Evolutionary conservation across 2,888 invertebrate species (phyloP), one percentile per base, ranked within the genome.

Genomic region (Andrena camellia): DNA sequence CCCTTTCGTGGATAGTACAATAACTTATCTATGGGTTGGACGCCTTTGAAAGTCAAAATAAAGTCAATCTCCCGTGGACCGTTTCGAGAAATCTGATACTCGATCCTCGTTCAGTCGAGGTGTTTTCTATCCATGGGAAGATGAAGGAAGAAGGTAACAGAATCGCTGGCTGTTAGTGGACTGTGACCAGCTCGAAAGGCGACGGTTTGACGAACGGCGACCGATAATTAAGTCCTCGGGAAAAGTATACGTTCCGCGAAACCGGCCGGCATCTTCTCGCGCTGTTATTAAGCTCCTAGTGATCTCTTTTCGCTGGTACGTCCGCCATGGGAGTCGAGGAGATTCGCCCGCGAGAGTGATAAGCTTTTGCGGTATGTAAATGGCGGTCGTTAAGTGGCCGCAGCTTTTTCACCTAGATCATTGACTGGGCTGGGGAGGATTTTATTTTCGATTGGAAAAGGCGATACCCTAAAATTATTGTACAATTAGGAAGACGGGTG

Each of bases 211-310:
- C 35, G 42, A 54, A 42, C 54, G 63, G 26, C 26, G 7, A 64
- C 72, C 23, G 33, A 60, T 83, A 81, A 83, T 83, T 83, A 77
- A 69, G 78, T 76, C 35, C 50, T 66, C 54, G 60, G 20, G 48
- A 54, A 60, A 78, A 64, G 63, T 52, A 69, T 62, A 70, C 26
- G 63, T 63, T 62, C n/a, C 48, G 50, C 8, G 54, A 57, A 73
- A 52, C 35, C 62, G 71, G 48, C 50, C 20, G 8, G 48, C 10
- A 50, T 69, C 70, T 31, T 62, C 48, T 60, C 31, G 67, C 23
- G 67, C 10, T 10, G 67, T 33, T 75, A 75, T 68, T 75, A 68
- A 26, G 8, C 8, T 42, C 52, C 23, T 13, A 50, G 17, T 68
- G 10, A 17, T 57, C 48, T 70, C 23, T 59, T 70, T 60, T 60